Percentiles rank a stretch among this genome's conserved stretches.
Evolutionary conservation across 2,888 invertebrate genomes (phyloP).

Genomic region (Fissipunctia ypsillon): DNA sequence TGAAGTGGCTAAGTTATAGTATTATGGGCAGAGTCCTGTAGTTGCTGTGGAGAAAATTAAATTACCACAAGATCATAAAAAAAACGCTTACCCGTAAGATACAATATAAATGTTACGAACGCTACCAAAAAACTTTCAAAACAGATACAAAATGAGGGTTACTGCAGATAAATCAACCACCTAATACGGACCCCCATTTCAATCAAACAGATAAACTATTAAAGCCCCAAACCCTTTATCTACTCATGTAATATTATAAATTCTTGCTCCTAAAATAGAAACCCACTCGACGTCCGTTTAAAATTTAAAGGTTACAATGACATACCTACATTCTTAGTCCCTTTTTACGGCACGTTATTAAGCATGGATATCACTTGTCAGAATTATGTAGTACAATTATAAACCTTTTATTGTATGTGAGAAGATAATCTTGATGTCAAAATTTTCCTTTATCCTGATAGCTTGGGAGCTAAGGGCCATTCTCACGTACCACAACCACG

Average conservation of each 20-base stretch:
- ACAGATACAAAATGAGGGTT: slow-evolving; percentile 1
- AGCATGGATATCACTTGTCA: slow-evolving; percentile 57
- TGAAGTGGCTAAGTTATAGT: slow-evolving; percentile 23
- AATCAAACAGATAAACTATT: slow-evolving; percentile 37
- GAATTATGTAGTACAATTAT: slow-evolving; percentile 38
- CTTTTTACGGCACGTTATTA: slow-evolving; percentile 56
- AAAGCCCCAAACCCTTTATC: slow-evolving; percentile 32
- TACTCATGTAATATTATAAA: slow-evolving; percentile 46
- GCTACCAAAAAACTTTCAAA: neutral
- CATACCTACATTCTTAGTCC: slow-evolving; percentile 34
- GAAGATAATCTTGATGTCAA: slow-evolving; percentile 51
- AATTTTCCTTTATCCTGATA: slow-evolving; percentile 38
- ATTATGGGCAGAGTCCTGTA: neutral
- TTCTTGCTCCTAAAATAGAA: slow-evolving; percentile 35
- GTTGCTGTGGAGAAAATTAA: neutral
- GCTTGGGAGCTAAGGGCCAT: slow-evolving; percentile 10
- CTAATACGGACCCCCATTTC: slow-evolving; percentile 17
- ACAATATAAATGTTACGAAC: neutral
- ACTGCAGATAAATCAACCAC: neutral
- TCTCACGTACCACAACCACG: too few species aligned
- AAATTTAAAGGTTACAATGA: slow-evolving; percentile 61
- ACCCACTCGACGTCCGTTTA: slow-evolving; percentile 29
- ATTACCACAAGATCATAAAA: neutral
- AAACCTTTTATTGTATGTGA: slow-evolving; percentile 40
- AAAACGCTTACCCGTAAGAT: neutral